Base-by-base conservation (phyloP, 2,888 invertebrate species). In the Drosophila melanosoma region DNA sequence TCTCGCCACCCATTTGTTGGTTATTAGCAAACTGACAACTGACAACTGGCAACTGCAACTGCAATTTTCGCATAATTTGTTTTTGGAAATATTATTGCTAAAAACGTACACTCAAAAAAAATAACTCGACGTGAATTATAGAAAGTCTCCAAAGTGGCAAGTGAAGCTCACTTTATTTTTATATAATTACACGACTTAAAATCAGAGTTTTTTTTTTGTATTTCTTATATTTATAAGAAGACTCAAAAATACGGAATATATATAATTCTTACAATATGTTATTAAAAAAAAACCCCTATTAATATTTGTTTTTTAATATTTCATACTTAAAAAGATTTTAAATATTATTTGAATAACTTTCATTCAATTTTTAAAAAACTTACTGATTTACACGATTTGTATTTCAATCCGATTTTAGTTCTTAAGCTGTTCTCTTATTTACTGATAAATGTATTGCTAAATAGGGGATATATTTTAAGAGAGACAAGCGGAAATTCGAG, bases 61-160 rank as follows among this genome's bases (percentile, higher is more conserved):
- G 33, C 38, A 15, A 33, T 29, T 45, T 2, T 10, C 10, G 26
- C 20, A 42, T 11, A 23, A 38, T 45, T 45, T 66, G 48, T 52
- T 45, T 62, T 52, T 75, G 66, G 35, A 62, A 61, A 65, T 65
- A 54, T 62, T 32, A 63, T 64, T 54, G 76, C 51, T 51, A 23
- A 17, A 42, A 35, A 6, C 5, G 4, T 3, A 8, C 23, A 45
- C 45, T 8, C 3, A 15, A 1, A 15, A 11, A n/a, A 40, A 40
- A 20, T 12, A 12, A 29, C 29, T 3, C 3, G 1, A 0, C 7
- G 7, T 12, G 12, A 12, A 42, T 20, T 42, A 6, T 11, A 8
- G 7, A 45, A 42, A 42, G 20, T 6, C 12, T 3, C 3, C 42
- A 20, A 42, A 7, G 11, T n/a, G 1, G 15, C 5, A 15, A 36